phyloP scores from a whole-genome alignment of 1,140 invertebrate species.

The Paralvinella palmiformis region DNA sequence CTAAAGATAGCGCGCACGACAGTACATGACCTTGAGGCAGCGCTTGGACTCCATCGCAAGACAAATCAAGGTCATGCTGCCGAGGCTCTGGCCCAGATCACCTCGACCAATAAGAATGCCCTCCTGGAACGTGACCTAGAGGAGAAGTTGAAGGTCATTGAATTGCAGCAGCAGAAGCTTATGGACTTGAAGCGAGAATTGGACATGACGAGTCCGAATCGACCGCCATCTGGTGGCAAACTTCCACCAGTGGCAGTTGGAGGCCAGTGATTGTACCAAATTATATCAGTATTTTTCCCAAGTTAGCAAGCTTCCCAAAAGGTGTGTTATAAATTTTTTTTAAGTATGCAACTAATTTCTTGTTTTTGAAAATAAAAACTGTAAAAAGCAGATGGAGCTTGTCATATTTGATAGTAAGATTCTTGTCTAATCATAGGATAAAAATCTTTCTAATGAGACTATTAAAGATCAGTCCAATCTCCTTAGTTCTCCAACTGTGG shows the following conservation, averaged over 20 bases:
- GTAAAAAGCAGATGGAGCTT: too few relatives aligned
- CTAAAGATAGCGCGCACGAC: conserved; percentile 59
- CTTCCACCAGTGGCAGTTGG: conserved; percentile 31
- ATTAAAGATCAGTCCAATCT: too few relatives aligned
- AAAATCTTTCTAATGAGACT: too few relatives aligned
- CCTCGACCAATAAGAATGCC: conserved; percentile 57
- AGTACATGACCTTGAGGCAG: conserved; percentile 64
- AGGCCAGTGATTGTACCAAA: too few relatives aligned
- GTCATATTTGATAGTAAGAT: too few relatives aligned
- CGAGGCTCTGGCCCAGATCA: conserved; percentile 57
- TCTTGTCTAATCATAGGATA: too few relatives aligned
- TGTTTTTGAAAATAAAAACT: too few relatives aligned
- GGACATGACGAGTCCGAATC: conserved; percentile 21
- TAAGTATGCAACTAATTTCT: too few relatives aligned
- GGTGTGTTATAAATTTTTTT: too few relatives aligned
- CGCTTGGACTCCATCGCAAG: conserved; percentile 56
- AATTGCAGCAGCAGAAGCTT: conserved; percentile 47
- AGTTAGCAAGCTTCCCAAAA: too few relatives aligned
- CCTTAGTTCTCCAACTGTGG: too few relatives aligned
- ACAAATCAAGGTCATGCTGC: conserved; percentile 53
- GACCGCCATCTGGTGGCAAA: conserved; percentile 29
- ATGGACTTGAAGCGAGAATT: conserved; percentile 35
- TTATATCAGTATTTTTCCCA: too few relatives aligned
- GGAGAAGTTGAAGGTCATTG: conserved; percentile 49
- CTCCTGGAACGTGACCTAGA: conserved; percentile 60